phyloP scores from a whole-genome alignment of 2,888 invertebrate genomes.

The Acleris emargana region DNA sequence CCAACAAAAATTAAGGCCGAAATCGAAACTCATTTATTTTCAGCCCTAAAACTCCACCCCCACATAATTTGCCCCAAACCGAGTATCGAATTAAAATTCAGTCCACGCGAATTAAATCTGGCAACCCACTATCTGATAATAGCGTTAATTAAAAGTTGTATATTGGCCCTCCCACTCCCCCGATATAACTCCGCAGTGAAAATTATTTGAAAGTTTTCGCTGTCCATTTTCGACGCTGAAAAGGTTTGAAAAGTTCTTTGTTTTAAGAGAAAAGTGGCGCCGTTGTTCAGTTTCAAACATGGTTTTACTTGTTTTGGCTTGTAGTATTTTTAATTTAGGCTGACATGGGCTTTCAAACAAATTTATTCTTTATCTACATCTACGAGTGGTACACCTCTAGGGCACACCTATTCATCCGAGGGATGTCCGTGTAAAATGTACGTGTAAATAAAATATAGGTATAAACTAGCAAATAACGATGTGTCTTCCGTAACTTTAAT shows the following conservation, averaged over 20 bases:
- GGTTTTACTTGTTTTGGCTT: too few relatives aligned
- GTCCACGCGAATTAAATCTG: conserved; percentile 49
- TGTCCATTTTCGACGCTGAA: conserved; percentile 6
- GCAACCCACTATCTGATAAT: conserved; percentile 48
- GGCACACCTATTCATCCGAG: too few relatives aligned
- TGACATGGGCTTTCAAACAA: too few relatives aligned
- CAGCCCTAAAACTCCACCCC: conserved; percentile 3
- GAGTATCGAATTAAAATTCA: conserved; percentile 38
- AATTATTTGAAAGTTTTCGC: conserved; percentile 6
- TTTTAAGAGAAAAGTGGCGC: neutral
- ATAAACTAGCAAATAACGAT: too few relatives aligned
- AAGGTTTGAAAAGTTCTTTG: conserved; percentile 1
- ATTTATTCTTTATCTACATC: too few relatives aligned
- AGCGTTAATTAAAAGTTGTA: conserved; percentile 43
- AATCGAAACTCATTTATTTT: conserved; percentile 10
- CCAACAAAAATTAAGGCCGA: neutral
- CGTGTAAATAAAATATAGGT: too few relatives aligned
- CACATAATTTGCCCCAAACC: conserved; percentile 7
- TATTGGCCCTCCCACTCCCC: conserved; percentile 24
- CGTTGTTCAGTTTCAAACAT: too few relatives aligned
- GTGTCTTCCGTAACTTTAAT: too few relatives aligned
- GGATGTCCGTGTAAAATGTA: too few relatives aligned
- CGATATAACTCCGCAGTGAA: conserved; percentile 7
- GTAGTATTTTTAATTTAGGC: too few relatives aligned
- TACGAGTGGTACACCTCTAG: too few relatives aligned